phyloP scores from a whole-genome alignment of 2,113 vertebrate genomes.

The Paralichthys olivaceus region DNA sequence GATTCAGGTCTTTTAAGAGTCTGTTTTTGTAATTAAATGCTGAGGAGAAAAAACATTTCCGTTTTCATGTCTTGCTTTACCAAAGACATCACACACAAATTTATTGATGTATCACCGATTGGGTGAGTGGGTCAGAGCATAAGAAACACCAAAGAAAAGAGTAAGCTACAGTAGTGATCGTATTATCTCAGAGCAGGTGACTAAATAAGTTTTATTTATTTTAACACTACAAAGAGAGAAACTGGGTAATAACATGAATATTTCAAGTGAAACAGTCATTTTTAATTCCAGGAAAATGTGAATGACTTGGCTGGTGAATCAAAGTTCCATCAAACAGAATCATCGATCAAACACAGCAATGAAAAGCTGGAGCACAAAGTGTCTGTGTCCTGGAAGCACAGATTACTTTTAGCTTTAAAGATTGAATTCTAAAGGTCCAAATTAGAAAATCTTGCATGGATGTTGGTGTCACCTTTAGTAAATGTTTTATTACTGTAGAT shows the following conservation, averaged over 20 bases:
- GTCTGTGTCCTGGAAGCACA: neutral
- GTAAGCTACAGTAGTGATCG: neutral
- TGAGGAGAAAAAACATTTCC: conserved; percentile 37
- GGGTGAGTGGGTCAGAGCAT: neutral
- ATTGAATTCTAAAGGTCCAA: neutral
- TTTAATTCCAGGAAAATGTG: neutral
- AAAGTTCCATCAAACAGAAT: neutral
- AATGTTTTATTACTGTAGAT: neutral
- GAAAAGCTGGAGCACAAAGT: neutral
- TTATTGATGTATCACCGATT: neutral
- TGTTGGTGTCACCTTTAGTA: neutral
- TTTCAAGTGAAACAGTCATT: conserved; percentile 1
- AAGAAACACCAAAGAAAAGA: neutral
- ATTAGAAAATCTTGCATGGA: neutral
- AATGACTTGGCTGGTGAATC: neutral
- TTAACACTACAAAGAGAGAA: neutral
- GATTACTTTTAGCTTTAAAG: neutral
- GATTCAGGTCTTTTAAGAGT: conserved; percentile 39
- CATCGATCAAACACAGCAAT: neutral
- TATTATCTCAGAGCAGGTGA: neutral
- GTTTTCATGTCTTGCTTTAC: conserved; percentile 9
- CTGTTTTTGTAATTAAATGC: conserved; percentile 76
- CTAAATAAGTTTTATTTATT: neutral
- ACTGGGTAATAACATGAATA: neutral
- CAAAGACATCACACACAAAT: neutral